Evolutionary conservation across 2,797 vertebrate genomes (phyloP).

Genomic region (Sebastes goodei): DNA sequence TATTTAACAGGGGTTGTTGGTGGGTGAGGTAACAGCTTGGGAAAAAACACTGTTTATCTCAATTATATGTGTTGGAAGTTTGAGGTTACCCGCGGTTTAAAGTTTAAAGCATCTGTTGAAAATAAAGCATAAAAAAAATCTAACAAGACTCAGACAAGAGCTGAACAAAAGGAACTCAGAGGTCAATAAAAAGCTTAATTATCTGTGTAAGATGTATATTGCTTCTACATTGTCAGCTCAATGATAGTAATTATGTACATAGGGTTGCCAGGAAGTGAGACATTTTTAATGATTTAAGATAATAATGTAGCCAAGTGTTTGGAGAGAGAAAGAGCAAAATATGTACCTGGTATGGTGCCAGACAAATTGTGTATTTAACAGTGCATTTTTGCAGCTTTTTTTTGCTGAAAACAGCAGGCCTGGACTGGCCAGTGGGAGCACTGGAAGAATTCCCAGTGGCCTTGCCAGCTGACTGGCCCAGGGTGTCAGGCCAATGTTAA

Average conservation of each 20-base stretch:
- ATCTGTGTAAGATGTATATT: not conserved
- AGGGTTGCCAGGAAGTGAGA: not conserved
- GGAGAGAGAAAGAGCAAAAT: not conserved
- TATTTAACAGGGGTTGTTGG: slow-evolving; percentile 7
- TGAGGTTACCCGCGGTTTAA: not conserved
- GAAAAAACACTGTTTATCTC: not conserved
- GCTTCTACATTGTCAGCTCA: not conserved
- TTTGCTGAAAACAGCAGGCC: not conserved
- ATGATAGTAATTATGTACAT: not conserved
- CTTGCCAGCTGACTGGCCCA: not conserved
- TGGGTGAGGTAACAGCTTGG: not conserved
- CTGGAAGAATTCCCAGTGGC: not conserved
- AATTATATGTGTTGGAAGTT: slow-evolving; percentile 1
- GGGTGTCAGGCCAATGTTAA: not conserved
- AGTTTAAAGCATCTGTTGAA: slow-evolving; percentile 1
- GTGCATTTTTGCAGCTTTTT: not conserved
- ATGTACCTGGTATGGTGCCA: not conserved
- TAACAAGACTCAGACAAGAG: not conserved
- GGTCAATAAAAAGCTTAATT: not conserved
- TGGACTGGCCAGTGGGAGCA: not conserved
- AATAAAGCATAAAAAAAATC: not conserved
- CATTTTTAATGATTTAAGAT: not conserved
- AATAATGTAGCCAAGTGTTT: not conserved
- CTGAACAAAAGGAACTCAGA: not conserved
- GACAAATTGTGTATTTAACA: not conserved